Percentiles rank a stretch among this genome's conserved stretches.
Evolutionary conservation across 2,113 vertebrate genomes (phyloP).

Genomic region (Fregata magnificens): DNA sequence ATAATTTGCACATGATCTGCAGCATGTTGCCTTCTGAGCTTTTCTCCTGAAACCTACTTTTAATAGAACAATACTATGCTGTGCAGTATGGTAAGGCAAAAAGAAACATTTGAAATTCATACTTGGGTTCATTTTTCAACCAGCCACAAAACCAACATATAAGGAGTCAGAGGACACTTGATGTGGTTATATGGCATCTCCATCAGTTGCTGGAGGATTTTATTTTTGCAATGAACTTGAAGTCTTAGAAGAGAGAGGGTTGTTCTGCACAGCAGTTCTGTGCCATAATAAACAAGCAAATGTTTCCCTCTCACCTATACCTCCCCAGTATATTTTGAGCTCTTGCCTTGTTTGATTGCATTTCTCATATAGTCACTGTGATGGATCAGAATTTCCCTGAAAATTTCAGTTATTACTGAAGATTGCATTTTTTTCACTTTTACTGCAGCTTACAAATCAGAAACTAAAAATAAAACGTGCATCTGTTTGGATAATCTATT

Average conservation of each 20-base stretch:
- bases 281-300: conserved; percentile 22
- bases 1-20: neutral
- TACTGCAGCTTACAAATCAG: conserved; percentile 30
- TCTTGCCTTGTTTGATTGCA: conserved; percentile 47
- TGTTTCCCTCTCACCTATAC: neutral
- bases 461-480: conserved; percentile 23
- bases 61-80: conserved; percentile 20
- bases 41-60: conserved; percentile 19
- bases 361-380: conserved; percentile 3
- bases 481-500: conserved; percentile 31
- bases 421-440: conserved; percentile 13
- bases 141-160: neutral
- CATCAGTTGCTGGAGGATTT: conserved; percentile 9
- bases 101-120: conserved; percentile 10
- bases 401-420: conserved; percentile 39
- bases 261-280: conserved; percentile 14
- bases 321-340: neutral
- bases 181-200: conserved; percentile 42
- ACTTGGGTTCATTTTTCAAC: conserved; percentile 34
- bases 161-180: conserved; percentile 26
- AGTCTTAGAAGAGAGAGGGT: conserved; percentile 29
- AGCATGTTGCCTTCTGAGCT: neutral
- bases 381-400: conserved; percentile 53
- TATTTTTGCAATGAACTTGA: conserved; percentile 8
- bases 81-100: neutral